Evolutionary conservation across 2,797 vertebrate genomes (phyloP), one percentile per base, ranked within the genome.

Genomic region (Cyclura pinguis): DNA sequence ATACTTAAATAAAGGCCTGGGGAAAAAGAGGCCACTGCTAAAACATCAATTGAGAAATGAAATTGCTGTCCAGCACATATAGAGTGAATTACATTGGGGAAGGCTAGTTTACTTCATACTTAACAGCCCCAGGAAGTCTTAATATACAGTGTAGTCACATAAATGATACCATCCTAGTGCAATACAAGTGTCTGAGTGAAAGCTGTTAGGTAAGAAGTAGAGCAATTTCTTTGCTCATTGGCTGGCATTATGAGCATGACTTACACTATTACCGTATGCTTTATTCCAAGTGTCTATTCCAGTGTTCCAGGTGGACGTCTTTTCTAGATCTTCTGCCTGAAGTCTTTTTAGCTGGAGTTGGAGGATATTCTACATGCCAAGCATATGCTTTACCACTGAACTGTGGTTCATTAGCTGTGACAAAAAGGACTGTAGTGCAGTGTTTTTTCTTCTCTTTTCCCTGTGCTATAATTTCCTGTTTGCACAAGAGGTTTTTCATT

Each of bases 161-260:
- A 50, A 27, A 50, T 69, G 8, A 29, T 22, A 47, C 42, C 14
- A 74, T 57, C 73, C 24, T 38, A 42, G 6, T 62, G 20, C 72
- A 77, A 83, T 93, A 92, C 93, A 95, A 97, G 95, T 92, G 95
- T 64, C 87, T 88, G 55, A 91, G 94, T 95, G 93, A 93, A 96
- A 90, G 88, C 90, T 91, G 12, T 59, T 32, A 90, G 92, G 62
- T 92, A 59, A 76, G 92, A 94, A 88, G 93, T 80, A 92, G 93
- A 89, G 67, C 73, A 91, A 92, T 84, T 90, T 94, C 95, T 95
- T 88, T 89, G 64, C 4, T 0, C 62, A 52, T 93, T 91, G 67
- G 59, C 7, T 0, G 92, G 92, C 76, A 89, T 95, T 83, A 88
- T 74, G 91, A 89, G 85, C 88, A 92, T 67, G 14, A 2, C 55